Base-by-base conservation (phyloP, 2,888 invertebrate species). In the Pherbina coryleti region DNA sequence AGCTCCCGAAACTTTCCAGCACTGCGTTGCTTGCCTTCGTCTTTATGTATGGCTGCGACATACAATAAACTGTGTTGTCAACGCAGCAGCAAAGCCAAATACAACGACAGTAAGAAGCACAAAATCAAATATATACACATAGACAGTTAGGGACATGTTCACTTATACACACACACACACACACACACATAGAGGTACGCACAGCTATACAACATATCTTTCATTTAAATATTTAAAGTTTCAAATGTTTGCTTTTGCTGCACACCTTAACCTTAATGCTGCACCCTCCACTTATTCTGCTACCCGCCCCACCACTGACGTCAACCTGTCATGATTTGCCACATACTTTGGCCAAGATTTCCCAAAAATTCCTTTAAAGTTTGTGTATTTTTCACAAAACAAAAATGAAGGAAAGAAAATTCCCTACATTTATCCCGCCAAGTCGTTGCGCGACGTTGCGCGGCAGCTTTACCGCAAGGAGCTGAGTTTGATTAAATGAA, bases 301-400 rank as follows among this genome's bases (percentile, higher is more conserved):
- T 8, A 60, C 28, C 25, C n/a, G n/a, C 25, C 60, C 5, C 60
- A 22, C 25, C 9, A 55, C 19, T 14, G 14, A 44, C 44, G 5
- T 31, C 31, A 44, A 7, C 11, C 44, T 44, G 31, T 31, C 64
- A 64, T 64, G 64, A 64, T 64, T 64, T 64, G 64, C 64, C 64
- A 64, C 64, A 64, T 64, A 64, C 64, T 64, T 64, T 64, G 64
- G 31, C 64, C 28, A 64, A 64, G 64, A 64, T 64, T 64, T 64
- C 28, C n/a, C 64, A 64, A 31, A 64, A 55, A 55, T 55, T 19
- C 55, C n/a, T 55, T 55, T 19, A 22, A 55, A 55, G 5, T 22
- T 55, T 55, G n/a, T 55, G 55, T 55, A 55, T 55, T 55, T 19
- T 19, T 55, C 19, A 55, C 55, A 19, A 22, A 19, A n/a, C 22